Percentiles rank a stretch among this genome's conserved stretches.
Conservation (phyloP, 2,113 vertebrate species). For the Trogon surrucura region DNA sequence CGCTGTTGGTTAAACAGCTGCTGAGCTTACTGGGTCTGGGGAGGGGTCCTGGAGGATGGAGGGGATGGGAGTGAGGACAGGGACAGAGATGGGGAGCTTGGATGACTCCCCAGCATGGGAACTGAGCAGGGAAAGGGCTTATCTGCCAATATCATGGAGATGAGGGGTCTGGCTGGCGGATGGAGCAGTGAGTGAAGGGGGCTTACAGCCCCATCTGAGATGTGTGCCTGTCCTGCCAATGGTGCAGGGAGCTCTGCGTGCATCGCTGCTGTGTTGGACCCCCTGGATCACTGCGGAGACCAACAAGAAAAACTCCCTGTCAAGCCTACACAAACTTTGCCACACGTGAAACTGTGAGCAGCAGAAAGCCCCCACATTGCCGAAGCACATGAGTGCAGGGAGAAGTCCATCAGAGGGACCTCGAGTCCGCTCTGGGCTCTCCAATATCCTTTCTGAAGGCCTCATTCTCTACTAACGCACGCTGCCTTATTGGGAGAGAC, state of each 20-base stretch:
- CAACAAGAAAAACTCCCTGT: not conserved
- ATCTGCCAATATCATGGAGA: not conserved
- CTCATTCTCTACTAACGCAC: not conserved
- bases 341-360: not conserved
- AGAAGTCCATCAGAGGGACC: not conserved
- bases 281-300: not conserved
- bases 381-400: rapidly evolving
- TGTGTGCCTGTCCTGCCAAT: rapidly evolving
- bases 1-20: conserved; percentile 10
- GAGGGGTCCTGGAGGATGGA: not conserved
- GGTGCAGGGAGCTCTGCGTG: rapidly evolving
- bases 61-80: not conserved
- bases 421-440: not conserved
- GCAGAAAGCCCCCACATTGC: not conserved
- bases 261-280: not conserved
- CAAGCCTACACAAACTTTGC: not conserved
- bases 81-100: not conserved
- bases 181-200: not conserved
- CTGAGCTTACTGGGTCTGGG: not conserved
- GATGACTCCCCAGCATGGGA: not conserved
- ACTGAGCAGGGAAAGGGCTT: not conserved
- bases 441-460: not conserved
- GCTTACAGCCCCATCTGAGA: rapidly evolving
- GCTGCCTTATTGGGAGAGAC: not conserved
- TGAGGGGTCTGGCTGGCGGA: not conserved